phyloP scores from a whole-genome alignment of 2,888 invertebrate genomes.

The Sesia apiformis region DNA sequence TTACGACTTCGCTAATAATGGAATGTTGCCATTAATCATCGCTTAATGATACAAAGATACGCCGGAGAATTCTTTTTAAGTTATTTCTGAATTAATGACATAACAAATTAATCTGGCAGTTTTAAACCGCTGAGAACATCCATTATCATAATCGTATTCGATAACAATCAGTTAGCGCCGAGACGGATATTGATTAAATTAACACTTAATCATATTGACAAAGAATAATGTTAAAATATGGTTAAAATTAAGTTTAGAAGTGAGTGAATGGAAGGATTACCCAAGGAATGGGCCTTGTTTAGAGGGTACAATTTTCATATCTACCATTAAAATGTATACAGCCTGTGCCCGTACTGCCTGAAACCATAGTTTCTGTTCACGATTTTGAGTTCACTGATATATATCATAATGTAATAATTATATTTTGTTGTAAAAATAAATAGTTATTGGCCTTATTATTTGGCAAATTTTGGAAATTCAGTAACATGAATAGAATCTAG shows the following conservation, averaged over 20 bases:
- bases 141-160: slow-evolving; percentile 2
- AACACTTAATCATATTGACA: neutral
- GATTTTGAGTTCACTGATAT: no score
- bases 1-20: neutral
- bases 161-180: slow-evolving; percentile 3
- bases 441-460: no score
- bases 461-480: no score
- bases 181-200: neutral
- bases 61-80: neutral
- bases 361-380: no score
- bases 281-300: no score
- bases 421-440: no score
- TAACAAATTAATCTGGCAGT: slow-evolving; percentile 13
- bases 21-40: neutral
- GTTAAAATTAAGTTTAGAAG: neutral
- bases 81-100: slow-evolving; percentile 12
- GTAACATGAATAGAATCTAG: no score
- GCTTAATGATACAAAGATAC: neutral
- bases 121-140: slow-evolving; percentile 6
- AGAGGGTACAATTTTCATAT: no score
- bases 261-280: no score
- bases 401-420: no score
- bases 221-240: neutral
- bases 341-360: no score
- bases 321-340: no score